Base-by-base conservation (phyloP, 2,797 vertebrate species). In the Gadopsis marmoratus region DNA sequence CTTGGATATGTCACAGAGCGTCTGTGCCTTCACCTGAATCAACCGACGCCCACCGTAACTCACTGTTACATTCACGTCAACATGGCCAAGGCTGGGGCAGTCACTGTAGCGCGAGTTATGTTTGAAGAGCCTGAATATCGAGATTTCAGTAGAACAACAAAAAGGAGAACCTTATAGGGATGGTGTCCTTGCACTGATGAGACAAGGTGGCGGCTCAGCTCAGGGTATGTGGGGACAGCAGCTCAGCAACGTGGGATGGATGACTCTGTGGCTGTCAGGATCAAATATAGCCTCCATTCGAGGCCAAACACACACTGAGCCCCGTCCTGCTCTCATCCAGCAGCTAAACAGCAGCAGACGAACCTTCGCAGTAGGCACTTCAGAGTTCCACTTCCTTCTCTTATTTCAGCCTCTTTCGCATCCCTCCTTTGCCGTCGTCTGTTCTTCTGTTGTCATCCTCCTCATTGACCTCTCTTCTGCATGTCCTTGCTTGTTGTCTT, bases 241-340 rank as follows among this genome's bases (percentile, higher is more conserved):
- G 91, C 91, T 90, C 84, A 70, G 83, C 83, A 82, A 85, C 56
- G 79, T 82, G 82, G 88, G 85, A 85, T 66, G 88, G 89, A 86
- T 86, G 93, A 90, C 87, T 91, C 78, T 83, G 88, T 89, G 88
- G 86, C 82, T 92, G 92, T 93, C 91, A 88, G 86, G 76, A 85
- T 91, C 86, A 94, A 93, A 94, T 91, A 92, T 76, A 91, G 92
- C 90, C 83, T 84, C 79, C 78, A 86, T 92, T 91, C 93, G 94
- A 94, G 95, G 93, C 94, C 93, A 93, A 88, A 81, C 84, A 74
- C 86, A 80, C 88, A 81, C 76, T 62, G 64, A 87, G 85, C 81
- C 85, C 65, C 47, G 86, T 83, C 89, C 81, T 65, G 79, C 81
- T 78, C 78, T 89, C 82, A 83, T 85, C 89, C 88, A 86, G 78